Base-by-base conservation (phyloP, 37 sponge, comb jelly and placozoan species). In the Lycopodina hypogea region DNA sequence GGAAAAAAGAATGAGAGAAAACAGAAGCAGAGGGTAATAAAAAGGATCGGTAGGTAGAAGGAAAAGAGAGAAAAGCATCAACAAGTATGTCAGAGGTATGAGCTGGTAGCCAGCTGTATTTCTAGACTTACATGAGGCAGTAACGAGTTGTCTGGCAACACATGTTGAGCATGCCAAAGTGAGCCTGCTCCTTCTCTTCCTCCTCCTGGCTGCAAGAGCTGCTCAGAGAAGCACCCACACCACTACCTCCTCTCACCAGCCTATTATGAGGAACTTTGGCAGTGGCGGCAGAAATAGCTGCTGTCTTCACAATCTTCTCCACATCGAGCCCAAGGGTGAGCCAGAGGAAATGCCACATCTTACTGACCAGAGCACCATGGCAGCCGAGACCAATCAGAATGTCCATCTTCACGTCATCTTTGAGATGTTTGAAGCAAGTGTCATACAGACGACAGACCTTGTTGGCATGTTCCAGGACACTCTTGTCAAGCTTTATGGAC, bases 311-410 rank as follows among this genome's bases (percentile, higher is more conserved):
- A 24, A 83, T 42, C 12, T 48, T 56, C 30, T 86, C 78, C 14
- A 72, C 73, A 53, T 74, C 59, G 42, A 68, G 33, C 58, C 74
- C 62, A 7, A 73, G 42, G 56, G 35, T 55, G 1, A 73, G 56
- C 74, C 74, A 73, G 19, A 90, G 40, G 24, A 83, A 76, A 65
- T 74, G 81, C 90, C 94, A 89, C 68, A 93, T 80, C 58, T 82
- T 85, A 19, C 75, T 75, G 17, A 83, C 68, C 26, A 93, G 66
- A 19, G 62, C 63, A 33, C 79, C 87, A 80, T 86, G 71, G 42
- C 79, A 93, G 63, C 90, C 87, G 12, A 93, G 56, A 11, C 90
- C 87, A 62, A 89, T 83, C 1, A 93, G 75, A 1, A 93, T 28
- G 39, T 93, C 94, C 39, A 63, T 62, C 12, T 64, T 12, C 14